Conservation (phyloP, 1,140 invertebrate genomes). For the Chymomyza costata region DNA sequence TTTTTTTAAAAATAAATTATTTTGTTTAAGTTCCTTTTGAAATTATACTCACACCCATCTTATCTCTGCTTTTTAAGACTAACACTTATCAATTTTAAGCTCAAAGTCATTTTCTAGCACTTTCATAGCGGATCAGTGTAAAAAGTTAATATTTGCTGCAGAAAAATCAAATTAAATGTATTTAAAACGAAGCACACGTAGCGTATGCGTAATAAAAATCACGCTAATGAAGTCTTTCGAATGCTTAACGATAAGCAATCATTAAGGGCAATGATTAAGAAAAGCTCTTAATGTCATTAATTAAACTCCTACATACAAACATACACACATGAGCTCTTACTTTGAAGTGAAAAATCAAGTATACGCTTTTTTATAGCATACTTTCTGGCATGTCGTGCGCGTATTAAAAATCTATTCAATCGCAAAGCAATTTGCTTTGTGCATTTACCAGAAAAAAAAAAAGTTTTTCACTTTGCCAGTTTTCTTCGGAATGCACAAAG, state of each 20-base stretch:
- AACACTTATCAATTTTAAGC: neutral
- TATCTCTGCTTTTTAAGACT: too few relatives aligned
- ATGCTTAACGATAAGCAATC: conserved; percentile 34
- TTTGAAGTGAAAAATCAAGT: too few relatives aligned
- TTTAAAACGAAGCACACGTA: too few relatives aligned
- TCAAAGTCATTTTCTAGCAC: too few relatives aligned
- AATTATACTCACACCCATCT: neutral
- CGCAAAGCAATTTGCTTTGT: conserved; percentile 28
- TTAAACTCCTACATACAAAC: conserved; percentile 8
- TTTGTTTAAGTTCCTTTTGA: too few relatives aligned
- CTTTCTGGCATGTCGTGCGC: conserved; percentile 3
- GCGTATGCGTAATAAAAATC: conserved; percentile 58
- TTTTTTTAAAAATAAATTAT: too few relatives aligned
- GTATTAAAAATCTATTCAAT: neutral
- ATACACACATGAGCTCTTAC: too few relatives aligned
- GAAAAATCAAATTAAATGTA: conserved; percentile 17
- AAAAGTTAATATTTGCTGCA: conserved; percentile 36
- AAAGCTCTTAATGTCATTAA: conserved; percentile 42
- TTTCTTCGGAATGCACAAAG: conserved; percentile 54
- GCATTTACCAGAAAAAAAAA: conserved; percentile 14
- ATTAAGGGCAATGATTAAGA: conserved; percentile 40
- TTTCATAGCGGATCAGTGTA: too few relatives aligned
- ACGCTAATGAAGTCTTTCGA: conserved; percentile 17
- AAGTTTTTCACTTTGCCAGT: conserved; percentile 26
- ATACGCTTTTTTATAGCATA: conserved; percentile 6